Conservation (phyloP, 2,113 vertebrate species). For the Kobus ellipsiprymnus region DNA sequence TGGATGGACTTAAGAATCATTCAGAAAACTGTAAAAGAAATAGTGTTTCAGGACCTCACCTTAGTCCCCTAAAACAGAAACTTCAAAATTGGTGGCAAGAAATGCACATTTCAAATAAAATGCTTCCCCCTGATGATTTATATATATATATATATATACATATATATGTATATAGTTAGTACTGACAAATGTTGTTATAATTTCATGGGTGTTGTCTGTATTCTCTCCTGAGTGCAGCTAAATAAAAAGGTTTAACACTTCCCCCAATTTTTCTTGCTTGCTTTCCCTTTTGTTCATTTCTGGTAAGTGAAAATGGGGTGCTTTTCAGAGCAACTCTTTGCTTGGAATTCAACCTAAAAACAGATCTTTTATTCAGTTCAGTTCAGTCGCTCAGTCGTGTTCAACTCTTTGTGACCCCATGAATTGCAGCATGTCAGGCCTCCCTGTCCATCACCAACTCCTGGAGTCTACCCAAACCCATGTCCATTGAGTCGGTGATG, state of each 20-base stretch:
- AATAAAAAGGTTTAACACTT: not conserved
- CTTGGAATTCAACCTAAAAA: not conserved
- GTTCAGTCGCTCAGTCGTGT: not conserved
- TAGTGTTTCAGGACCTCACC: not conserved
- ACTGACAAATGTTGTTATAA: not conserved
- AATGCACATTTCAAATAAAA: not conserved
- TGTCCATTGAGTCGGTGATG: not conserved
- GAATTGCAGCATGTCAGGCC: accelerated
- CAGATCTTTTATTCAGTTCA: not conserved
- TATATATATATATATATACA: not conserved
- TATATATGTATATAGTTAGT: not conserved
- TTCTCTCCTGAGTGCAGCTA: not conserved
- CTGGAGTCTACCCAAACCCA: not conserved
- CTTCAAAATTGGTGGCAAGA: not conserved
- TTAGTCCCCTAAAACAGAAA: not conserved
- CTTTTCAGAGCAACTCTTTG: not conserved
- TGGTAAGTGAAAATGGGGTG: not conserved
- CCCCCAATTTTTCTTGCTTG: not conserved
- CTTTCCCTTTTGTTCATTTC: not conserved
- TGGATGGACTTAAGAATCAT: not conserved
- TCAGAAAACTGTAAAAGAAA: not conserved
- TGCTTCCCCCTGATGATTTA: not conserved
- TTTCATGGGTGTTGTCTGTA: not conserved
- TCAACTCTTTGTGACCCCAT: accelerated
- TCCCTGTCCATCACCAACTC: not conserved